phyloP scores from a whole-genome alignment of 2,888 invertebrate genomes.

The Macrosiphum euphorbiae region DNA sequence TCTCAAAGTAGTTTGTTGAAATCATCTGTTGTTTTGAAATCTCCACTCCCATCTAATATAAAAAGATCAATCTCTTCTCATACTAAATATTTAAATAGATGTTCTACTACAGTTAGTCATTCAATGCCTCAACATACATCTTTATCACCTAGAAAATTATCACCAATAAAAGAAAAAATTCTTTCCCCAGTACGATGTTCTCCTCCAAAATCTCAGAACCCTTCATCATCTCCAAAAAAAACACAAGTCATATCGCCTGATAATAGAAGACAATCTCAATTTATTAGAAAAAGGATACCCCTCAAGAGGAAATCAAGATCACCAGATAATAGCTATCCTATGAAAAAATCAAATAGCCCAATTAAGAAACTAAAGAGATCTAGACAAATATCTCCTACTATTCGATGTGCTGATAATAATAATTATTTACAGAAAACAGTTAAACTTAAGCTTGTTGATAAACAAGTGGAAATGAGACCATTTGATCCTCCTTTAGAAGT shows the following conservation, averaged over 20 bases:
- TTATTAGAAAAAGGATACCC: constrained; percentile 46
- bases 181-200: constrained; percentile 37
- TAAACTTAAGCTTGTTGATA: background rate
- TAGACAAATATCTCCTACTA: constrained; percentile 46
- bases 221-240: constrained; percentile 42
- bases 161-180: constrained; percentile 55
- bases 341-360: constrained; percentile 43
- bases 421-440: constrained; percentile 29
- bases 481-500: constrained; percentile 73
- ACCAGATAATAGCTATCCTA: constrained; percentile 5
- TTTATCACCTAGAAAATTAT: constrained; percentile 29
- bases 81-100: constrained; percentile 48
- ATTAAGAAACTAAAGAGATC: constrained; percentile 36
- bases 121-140: constrained; percentile 20
- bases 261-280: constrained; percentile 44
- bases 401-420: constrained; percentile 36
- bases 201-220: constrained; percentile 34
- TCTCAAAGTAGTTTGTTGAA: constrained; percentile 23
- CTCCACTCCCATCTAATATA: constrained; percentile 44
- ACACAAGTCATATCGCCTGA: constrained; percentile 28
- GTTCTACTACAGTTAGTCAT: background rate
- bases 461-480: constrained; percentile 44
- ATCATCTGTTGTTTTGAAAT: constrained; percentile 25
- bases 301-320: constrained; percentile 53
- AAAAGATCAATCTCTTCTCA: constrained; percentile 53